phyloP scores from a whole-genome alignment of 2,113 vertebrate species.

The Anthoscopus minutus region DNA sequence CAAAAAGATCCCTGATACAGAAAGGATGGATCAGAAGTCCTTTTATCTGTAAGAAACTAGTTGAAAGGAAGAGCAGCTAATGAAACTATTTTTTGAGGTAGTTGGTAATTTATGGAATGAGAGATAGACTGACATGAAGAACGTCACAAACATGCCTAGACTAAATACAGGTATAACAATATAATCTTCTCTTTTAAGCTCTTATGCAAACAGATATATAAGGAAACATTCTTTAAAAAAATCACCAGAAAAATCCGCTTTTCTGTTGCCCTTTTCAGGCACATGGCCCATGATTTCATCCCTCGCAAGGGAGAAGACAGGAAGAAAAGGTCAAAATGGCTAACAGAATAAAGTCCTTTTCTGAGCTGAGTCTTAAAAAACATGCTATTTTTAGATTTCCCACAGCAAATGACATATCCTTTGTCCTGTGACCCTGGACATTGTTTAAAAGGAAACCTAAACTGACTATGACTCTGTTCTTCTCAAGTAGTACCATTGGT shows the following conservation, averaged over 20 bases:
- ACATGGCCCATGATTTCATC: neutral
- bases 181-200: neutral
- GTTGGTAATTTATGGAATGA: neutral
- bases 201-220: neutral
- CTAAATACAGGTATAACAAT: neutral
- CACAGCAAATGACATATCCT: neutral
- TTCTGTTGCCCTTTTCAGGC: neutral
- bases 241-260: neutral
- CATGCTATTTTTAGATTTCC: conserved; percentile 9
- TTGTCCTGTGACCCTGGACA: neutral
- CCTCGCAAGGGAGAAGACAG: neutral
- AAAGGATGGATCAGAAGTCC: neutral
- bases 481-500: neutral
- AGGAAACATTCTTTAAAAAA: neutral
- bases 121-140: neutral
- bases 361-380: neutral
- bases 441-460: conserved; percentile 12
- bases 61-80: conserved; percentile 20
- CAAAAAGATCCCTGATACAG: conserved; percentile 17
- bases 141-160: neutral
- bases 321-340: neutral
- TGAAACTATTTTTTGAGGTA: conserved; percentile 7
- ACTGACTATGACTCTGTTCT: neutral
- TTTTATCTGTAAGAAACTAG: conserved; percentile 40
- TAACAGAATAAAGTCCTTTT: neutral